These are phyloP conservation scores for Mystacides longicornis DNA, from an alignment of 2,888 invertebrate species.

Conservation along the genomic window DNA sequence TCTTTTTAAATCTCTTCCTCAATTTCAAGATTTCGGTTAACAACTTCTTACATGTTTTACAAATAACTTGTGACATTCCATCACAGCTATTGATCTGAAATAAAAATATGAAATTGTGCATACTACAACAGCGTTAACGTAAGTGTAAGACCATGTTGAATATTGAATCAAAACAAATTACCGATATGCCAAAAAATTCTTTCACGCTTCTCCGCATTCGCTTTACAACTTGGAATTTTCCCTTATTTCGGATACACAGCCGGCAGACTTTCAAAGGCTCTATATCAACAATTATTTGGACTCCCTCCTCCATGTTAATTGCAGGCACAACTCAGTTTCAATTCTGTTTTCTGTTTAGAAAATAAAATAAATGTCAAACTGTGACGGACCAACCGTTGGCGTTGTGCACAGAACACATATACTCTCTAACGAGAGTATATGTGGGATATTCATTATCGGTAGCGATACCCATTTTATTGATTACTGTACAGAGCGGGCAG, in stretches of 20 bases:
- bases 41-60: neutral
- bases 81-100: neutral
- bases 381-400: too few species aligned
- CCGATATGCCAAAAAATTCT: neutral
- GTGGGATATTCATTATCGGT: constrained; percentile 70
- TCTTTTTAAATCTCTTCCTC: neutral
- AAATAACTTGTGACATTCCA: neutral
- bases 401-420: too few species aligned
- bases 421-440: too few species aligned
- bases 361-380: too few species aligned
- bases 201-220: neutral
- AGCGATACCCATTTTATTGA: constrained; percentile 37
- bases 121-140: neutral
- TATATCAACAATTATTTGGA: neutral
- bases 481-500: too few species aligned
- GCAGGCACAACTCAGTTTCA: too few species aligned
- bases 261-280: neutral
- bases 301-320: neutral
- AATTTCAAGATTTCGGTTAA: neutral
- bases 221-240: neutral
- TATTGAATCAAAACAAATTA: too few species aligned
- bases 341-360: too few species aligned
- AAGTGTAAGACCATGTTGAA: too few species aligned
- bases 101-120: too few species aligned
- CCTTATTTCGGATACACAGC: neutral